phyloP scores from a whole-genome alignment of 2,797 vertebrate species.

The Sebastes oblongus region DNA sequence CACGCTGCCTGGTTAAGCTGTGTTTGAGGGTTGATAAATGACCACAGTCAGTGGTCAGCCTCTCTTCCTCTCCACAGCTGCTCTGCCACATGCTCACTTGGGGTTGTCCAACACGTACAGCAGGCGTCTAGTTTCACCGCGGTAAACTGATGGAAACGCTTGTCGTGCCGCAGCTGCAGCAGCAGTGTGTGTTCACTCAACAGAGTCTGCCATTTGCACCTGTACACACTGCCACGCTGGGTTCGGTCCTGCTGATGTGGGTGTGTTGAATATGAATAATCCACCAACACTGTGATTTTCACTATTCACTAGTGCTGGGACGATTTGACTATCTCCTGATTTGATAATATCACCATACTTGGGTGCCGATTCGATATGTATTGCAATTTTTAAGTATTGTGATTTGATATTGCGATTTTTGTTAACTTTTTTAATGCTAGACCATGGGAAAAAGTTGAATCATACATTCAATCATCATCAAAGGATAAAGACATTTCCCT shows the following conservation, averaged over 20 bases:
- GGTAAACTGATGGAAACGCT: neutral
- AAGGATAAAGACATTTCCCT: no score
- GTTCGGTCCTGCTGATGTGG: neutral
- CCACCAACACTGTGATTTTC: neutral
- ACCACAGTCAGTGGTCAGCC: conserved; percentile 31
- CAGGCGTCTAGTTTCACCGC: neutral
- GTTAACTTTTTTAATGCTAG: no score
- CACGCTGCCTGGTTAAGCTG: conserved; percentile 8
- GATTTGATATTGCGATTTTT: no score
- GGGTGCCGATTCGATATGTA: no score
- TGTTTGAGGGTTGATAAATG: conserved; percentile 45
- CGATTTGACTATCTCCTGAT: no score
- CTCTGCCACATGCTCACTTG: conserved; percentile 46
- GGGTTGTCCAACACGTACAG: conserved; percentile 10
- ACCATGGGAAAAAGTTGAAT: no score
- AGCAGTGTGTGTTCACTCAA: neutral
- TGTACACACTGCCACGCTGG: neutral
- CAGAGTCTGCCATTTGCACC: neutral
- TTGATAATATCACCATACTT: fast-evolving
- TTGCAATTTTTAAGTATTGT: no score
- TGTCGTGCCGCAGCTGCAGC: neutral
- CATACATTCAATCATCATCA: no score
- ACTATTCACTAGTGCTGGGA: no score
- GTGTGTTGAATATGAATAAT: neutral
- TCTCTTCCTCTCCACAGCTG: conserved; percentile 47